These are phyloP conservation scores for Nephrocerus scutellatus DNA, from an alignment of 2,888 invertebrate genomes.

Conservation along the genomic window DNA sequence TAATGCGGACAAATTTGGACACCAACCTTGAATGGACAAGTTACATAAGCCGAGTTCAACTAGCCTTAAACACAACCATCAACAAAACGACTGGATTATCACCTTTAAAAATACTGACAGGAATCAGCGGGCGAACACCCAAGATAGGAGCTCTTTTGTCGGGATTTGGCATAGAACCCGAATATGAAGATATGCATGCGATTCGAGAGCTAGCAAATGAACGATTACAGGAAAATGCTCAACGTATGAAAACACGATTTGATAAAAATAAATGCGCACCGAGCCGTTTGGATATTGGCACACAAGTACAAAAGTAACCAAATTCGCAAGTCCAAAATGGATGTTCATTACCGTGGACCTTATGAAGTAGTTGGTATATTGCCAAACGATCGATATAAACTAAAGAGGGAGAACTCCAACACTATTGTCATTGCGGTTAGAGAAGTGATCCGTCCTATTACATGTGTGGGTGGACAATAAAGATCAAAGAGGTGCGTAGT, in stretches of 20 bases:
- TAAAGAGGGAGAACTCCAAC: conserved; percentile 6
- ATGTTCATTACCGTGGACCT: conserved; percentile 13
- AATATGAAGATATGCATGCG: conserved; percentile 9
- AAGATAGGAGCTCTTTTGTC: conserved; percentile 11
- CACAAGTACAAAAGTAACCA: conserved; percentile 16
- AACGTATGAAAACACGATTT: conserved; percentile 15
- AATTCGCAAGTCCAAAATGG: conserved; percentile 11
- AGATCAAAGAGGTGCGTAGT: too few relatives aligned
- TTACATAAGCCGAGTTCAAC: conserved; percentile 16
- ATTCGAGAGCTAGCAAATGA: conserved; percentile 12
- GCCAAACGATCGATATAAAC: conserved; percentile 11
- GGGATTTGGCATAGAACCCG: conserved; percentile 9
- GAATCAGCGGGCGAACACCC: conserved; percentile 10
- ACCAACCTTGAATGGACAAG: conserved; percentile 14
- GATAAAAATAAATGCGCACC: conserved; percentile 15
- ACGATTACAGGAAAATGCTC: conserved; percentile 9
- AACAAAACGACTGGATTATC: conserved; percentile 16
- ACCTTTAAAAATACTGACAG: conserved; percentile 11
- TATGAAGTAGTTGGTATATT: conserved; percentile 12
- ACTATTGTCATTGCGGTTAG: conserved; percentile 7
- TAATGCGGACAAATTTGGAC: conserved; percentile 15
- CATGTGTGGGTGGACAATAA: too few relatives aligned
- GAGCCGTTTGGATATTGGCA: conserved; percentile 13
- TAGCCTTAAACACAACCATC: conserved; percentile 17
- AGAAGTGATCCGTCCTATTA: conserved; percentile 18